Evolutionary conservation across 2,888 invertebrate genomes (phyloP), one percentile per base, ranked within the genome.

Genomic region (Apodemia mormo): DNA sequence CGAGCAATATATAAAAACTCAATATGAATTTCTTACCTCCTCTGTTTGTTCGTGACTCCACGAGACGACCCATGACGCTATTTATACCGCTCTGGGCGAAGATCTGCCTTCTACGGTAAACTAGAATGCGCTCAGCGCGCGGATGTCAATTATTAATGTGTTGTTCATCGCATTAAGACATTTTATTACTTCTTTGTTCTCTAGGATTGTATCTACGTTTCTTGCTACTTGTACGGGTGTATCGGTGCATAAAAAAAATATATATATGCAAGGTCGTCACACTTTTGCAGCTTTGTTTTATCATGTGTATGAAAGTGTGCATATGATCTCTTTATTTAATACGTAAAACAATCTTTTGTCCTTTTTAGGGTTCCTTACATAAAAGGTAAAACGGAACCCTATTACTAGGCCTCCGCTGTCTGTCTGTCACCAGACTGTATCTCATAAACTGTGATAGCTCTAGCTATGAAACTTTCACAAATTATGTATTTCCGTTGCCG

Each of bases 101-200:
- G 86, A 86, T 88, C 87, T 85, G 80, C 90, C 90, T 82, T 92
- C 85, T 90, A 88, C 79, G 90, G 92, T 80, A 84, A 87, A 89
- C 88, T 86, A 86, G 88, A 85, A 84, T 86, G 79, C 80, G 80
- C 80, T 82, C 79, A 75, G 78, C 77, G 76, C 83, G 76, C 81
- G 75, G 71, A 80, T 78, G 78, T 81, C 84, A 86, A 88, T 89
- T 89, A 87, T 83, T 82, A 80, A 80, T 81, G 76, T 80, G 82
- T 61, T 61, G 61, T 61, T 61, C 61, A 61, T 61, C 30, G 61
- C 61, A 61, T 61, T 61, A 61, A 61, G 30, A 61, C 61, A 33
- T 61, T 61, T 61, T 61, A 61, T 61, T 61, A 33, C 61, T 61
- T 61, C 61, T 61, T 61, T 61, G 61, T 61, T 61, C 61, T 10